These are phyloP conservation scores for Metopia argyrocephala DNA, from an alignment of 2,888 invertebrate genomes.

Conservation along the genomic window DNA sequence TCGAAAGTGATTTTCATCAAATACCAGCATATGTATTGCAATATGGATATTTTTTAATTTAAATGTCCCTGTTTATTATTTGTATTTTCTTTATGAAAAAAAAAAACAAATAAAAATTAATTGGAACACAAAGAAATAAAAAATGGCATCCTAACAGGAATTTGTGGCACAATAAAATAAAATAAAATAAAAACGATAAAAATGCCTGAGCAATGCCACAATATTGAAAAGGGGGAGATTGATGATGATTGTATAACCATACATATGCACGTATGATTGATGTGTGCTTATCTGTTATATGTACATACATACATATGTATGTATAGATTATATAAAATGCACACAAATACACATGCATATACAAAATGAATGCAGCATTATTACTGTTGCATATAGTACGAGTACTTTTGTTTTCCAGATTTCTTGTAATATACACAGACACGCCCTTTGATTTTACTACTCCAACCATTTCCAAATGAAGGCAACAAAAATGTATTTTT, in stretches of 20 bases:
- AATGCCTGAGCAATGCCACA: neutral
- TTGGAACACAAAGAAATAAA: neutral
- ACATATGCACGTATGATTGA: too few species aligned
- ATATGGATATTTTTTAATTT: too few species aligned
- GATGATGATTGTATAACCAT: neutral
- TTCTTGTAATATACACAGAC: slow-evolving; percentile 53
- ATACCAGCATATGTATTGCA: too few species aligned
- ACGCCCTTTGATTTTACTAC: slow-evolving; percentile 52
- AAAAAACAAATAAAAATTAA: neutral
- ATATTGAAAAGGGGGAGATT: neutral
- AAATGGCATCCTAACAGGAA: neutral
- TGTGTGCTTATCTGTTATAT: neutral
- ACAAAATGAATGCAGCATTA: neutral
- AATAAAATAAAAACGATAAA: neutral
- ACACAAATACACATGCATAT: neutral
- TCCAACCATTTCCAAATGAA: slow-evolving; percentile 12
- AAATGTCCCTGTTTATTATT: too few species aligned
- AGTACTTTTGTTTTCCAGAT: neutral
- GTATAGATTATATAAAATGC: neutral
- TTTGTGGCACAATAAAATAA: neutral
- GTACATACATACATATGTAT: neutral
- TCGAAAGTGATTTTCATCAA: too few species aligned
- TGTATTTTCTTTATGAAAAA: neutral
- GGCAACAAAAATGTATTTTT: neutral
- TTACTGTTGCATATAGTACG: neutral